These are phyloP conservation scores for Drymonia ruficornis DNA, from an alignment of 2,888 invertebrate species.

Conservation along the genomic window DNA sequence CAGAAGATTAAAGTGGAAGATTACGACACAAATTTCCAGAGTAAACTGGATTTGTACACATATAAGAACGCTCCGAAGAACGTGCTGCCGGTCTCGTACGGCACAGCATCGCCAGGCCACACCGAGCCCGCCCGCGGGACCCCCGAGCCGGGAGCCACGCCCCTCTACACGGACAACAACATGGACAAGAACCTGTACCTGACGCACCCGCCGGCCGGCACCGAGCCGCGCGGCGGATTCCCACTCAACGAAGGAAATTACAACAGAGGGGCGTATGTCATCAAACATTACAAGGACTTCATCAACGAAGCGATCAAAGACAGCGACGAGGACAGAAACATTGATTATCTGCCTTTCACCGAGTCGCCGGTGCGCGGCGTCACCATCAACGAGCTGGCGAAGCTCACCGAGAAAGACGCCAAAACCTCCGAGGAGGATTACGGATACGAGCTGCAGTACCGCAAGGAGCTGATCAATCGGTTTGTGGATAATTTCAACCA, in stretches of 20 bases:
- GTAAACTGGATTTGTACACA: slow-evolving; percentile 52
- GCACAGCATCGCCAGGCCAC: slow-evolving; percentile 23
- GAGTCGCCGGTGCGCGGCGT: slow-evolving; percentile 44
- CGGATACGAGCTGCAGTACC: slow-evolving; percentile 64
- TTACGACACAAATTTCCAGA: slow-evolving; percentile 52
- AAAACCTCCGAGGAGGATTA: slow-evolving; percentile 48
- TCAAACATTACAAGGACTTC: slow-evolving; percentile 69
- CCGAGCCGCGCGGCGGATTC: slow-evolving; percentile 34
- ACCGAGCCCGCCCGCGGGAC: slow-evolving; percentile 15
- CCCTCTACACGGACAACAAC: slow-evolving; percentile 23
- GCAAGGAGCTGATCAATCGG: slow-evolving; percentile 60
- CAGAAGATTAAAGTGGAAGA: slow-evolving; percentile 46
- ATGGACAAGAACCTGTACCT: slow-evolving; percentile 44
- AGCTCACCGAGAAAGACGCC: slow-evolving; percentile 22
- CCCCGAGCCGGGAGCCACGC: slow-evolving; percentile 14
- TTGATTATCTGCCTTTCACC: slow-evolving; percentile 45
- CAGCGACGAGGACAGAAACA: slow-evolving; percentile 50
- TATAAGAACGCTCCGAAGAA: slow-evolving; percentile 39
- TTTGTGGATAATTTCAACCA: slow-evolving; percentile 74
- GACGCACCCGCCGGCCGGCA: slow-evolving; percentile 37
- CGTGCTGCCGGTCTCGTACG: slow-evolving; percentile 22
- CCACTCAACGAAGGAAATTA: slow-evolving; percentile 44
- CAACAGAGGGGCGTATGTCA: slow-evolving; percentile 62
- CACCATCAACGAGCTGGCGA: slow-evolving; percentile 38
- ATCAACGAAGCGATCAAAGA: slow-evolving; percentile 56